These are phyloP conservation scores for Synanthedon andrenaeformis DNA, from an alignment of 2,888 invertebrate genomes.

Conservation along the genomic window DNA sequence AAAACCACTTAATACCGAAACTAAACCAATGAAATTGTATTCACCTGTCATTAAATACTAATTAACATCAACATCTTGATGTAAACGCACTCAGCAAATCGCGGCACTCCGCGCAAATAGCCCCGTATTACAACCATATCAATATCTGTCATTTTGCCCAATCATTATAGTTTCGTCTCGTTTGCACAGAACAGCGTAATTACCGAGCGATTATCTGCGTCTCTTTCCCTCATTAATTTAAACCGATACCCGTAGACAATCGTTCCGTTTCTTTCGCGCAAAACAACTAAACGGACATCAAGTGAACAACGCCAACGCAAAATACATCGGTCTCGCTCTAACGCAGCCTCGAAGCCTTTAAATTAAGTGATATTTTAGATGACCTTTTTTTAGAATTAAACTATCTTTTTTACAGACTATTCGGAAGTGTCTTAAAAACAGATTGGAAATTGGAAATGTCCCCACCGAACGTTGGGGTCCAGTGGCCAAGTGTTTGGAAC, in stretches of 20 bases:
- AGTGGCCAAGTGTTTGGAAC: conserved; percentile 38
- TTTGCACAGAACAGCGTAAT: conserved; percentile 59
- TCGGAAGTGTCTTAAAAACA: conserved; percentile 28
- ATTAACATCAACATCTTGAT: conserved; percentile 45
- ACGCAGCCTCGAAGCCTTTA: conserved; percentile 19
- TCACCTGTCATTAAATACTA: conserved; percentile 50
- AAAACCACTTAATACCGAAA: conserved; percentile 8
- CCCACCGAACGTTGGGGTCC: conserved; percentile 41
- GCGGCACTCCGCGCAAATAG: conserved; percentile 32
- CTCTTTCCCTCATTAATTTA: conserved; percentile 64
- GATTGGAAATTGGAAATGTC: conserved; percentile 42
- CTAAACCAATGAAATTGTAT: conserved; percentile 3
- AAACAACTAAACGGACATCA: conserved; percentile 19
- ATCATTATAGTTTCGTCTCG: conserved; percentile 63
- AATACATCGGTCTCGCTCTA: conserved; percentile 36
- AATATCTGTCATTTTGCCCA: conserved; percentile 62
- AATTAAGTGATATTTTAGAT: conserved; percentile 36
- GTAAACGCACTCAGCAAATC: conserved; percentile 36
- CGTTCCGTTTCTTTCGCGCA: conserved; percentile 51
- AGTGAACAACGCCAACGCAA: conserved; percentile 25
- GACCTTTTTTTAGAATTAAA: conserved; percentile 31
- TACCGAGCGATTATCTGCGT: conserved; percentile 51
- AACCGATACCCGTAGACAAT: conserved; percentile 33
- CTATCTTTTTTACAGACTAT: conserved; percentile 40
- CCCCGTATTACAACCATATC: conserved; percentile 55